Percentiles rank a stretch among this genome's conserved stretches.
Evolutionary conservation across 2,113 vertebrate species (phyloP).

Genomic region (Mirza zaza): DNA sequence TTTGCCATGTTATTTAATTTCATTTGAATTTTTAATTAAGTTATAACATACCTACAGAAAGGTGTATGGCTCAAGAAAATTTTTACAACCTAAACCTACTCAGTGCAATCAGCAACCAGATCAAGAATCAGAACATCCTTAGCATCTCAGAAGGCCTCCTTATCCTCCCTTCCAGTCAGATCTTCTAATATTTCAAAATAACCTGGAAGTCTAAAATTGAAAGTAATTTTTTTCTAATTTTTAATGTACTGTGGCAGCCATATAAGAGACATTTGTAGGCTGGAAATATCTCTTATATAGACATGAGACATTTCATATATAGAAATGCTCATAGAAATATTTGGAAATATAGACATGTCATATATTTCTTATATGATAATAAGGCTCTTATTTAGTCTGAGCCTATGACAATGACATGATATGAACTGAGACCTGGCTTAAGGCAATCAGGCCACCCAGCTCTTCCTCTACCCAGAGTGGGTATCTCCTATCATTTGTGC

Average conservation of each 20-base stretch:
- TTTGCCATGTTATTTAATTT: background rate
- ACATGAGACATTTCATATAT: background rate
- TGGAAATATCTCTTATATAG: background rate
- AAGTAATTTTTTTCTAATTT: background rate
- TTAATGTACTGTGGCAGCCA: background rate
- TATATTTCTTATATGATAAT: background rate
- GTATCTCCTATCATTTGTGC: background rate
- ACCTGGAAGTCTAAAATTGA: background rate
- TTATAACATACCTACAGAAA: background rate
- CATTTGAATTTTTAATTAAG: conserved; percentile 17
- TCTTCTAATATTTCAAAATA: background rate
- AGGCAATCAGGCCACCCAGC: background rate
- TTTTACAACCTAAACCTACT: background rate
- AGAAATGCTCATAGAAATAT: background rate
- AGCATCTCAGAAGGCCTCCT: background rate
- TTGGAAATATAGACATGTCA: background rate
- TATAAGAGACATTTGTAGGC: background rate
- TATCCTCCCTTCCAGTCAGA: background rate
- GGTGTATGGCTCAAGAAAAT: background rate
- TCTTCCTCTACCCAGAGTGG: background rate
- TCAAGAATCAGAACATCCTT: background rate
- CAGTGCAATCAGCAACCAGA: background rate
- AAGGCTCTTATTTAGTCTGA: background rate
- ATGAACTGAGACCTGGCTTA: background rate
- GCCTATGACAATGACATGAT: background rate